Base-by-base conservation (phyloP, 2,888 invertebrate genomes). In the Drosophila neonasuta region DNA sequence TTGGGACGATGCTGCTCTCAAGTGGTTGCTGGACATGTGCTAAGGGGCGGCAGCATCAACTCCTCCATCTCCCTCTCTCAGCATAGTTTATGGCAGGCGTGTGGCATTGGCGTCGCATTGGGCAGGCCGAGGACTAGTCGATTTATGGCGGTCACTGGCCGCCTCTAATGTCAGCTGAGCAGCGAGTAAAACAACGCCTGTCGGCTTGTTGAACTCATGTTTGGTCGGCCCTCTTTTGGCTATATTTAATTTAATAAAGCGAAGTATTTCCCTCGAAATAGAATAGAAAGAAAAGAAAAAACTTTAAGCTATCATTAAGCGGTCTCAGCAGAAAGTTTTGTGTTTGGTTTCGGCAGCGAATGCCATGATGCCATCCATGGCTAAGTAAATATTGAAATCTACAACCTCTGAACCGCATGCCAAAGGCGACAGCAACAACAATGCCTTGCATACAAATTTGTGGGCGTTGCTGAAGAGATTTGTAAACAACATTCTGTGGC, bases 401-500 rank as follows among this genome's bases (percentile, higher is more conserved):
- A 66, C 71, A 71, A 68, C 67, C 75, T 73, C 76, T 84, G 74
- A 86, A 77, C 84, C 86, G 77, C 79, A 82, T 69, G 67, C 69
- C 67, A 67, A 67, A 60, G 67, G 56, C 62, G 59, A 60, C 68
- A 78, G 74, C 79, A 84, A 79, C 75, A 65, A 69, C 61, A 79
- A 79, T 79, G 71, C 56, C 77, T 52, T 61, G 79, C 85, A 82
- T 82, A 79, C 80, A 81, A 85, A 80, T 83, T 80, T 87, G 81
- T 81, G 81, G 86, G 86, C 75, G 81, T 80, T 67, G 64, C 72
- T 74, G 67, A 79, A 80, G 82, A 84, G 82, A 86, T 87, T 87
- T 87, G 86, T 87, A 86, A 87, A 86, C 86, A 86, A 86, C 76
- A 80, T 79, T 79, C 74, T 79, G 84, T 80, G 78, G 79, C 80